These are phyloP conservation scores for Abramis brama DNA, from an alignment of 2,113 vertebrate genomes.

Conservation along the genomic window DNA sequence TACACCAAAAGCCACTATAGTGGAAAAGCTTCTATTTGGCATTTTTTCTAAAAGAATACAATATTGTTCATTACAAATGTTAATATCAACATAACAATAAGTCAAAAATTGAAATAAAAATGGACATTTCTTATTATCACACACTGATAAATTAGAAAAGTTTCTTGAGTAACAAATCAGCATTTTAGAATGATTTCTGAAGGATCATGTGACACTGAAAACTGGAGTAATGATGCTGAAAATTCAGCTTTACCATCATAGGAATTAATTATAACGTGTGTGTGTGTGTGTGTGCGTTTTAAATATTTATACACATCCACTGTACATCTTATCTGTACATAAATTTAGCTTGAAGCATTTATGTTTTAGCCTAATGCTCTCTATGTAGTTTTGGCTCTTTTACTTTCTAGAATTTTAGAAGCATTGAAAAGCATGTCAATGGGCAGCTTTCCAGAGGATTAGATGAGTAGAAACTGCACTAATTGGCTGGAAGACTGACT, in stretches of 20 bases:
- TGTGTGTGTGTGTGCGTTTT: too few relatives aligned
- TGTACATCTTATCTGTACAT: not conserved
- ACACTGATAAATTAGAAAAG: too few relatives aligned
- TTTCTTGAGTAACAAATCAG: too few relatives aligned
- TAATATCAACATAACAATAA: not conserved
- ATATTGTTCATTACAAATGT: not conserved
- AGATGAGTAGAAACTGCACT: slow-evolving; percentile 15
- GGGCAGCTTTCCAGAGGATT: slow-evolving; percentile 7
- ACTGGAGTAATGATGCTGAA: too few relatives aligned
- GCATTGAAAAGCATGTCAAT: slow-evolving; percentile 13
- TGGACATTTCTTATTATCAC: too few relatives aligned
- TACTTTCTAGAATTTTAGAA: slow-evolving; percentile 29
- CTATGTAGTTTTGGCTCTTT: not conserved
- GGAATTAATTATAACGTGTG: too few relatives aligned
- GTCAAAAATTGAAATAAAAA: too few relatives aligned
- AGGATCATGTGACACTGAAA: too few relatives aligned
- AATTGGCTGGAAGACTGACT: slow-evolving; percentile 40
- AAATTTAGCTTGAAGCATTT: not conserved
- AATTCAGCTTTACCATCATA: too few relatives aligned
- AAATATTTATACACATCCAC: not conserved
- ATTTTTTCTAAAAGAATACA: not conserved
- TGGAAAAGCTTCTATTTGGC: too few relatives aligned
- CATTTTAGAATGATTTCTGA: too few relatives aligned
- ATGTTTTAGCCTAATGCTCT: not conserved
- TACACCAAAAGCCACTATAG: not conserved